These are phyloP conservation scores for Danaus chrysippus DNA, from an alignment of 2,888 invertebrate genomes.

Conservation along the genomic window DNA sequence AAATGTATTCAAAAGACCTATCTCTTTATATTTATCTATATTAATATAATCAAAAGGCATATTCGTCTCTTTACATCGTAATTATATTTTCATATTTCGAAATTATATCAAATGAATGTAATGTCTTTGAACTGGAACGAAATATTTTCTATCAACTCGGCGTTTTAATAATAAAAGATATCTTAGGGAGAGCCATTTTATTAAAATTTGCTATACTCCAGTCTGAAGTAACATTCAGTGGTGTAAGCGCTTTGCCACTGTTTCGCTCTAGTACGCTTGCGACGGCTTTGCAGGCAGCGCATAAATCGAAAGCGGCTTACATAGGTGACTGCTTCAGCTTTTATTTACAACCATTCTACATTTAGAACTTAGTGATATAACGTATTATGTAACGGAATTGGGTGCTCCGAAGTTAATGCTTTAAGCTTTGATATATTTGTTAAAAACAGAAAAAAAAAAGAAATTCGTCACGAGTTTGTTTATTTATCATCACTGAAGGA, in stretches of 20 bases:
- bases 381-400: slow-evolving; percentile 31
- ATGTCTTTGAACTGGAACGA: not conserved
- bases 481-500: slow-evolving; percentile 14
- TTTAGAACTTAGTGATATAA: slow-evolving; percentile 15
- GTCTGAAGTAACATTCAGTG: slow-evolving; percentile 23
- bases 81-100: too few species aligned
- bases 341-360: slow-evolving; percentile 40
- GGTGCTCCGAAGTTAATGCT: slow-evolving; percentile 36
- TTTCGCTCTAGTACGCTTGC: slow-evolving; percentile 40
- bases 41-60: not conserved
- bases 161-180: slow-evolving; percentile 1
- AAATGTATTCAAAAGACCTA: slow-evolving; percentile 2
- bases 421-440: slow-evolving; percentile 25
- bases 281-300: slow-evolving; percentile 43
- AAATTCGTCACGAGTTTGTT: slow-evolving; percentile 9
- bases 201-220: slow-evolving; percentile 21
- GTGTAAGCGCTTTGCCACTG: slow-evolving; percentile 41
- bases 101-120: too few species aligned
- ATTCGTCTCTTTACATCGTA: too few species aligned
- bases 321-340: slow-evolving; percentile 51
- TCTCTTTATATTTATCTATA: not conserved
- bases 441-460: not conserved
- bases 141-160: not conserved
- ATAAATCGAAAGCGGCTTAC: slow-evolving; percentile 58
- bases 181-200: slow-evolving; percentile 18